These are phyloP conservation scores for Nowickia ferox DNA, from an alignment of 2,888 invertebrate species.

Conservation along the genomic window DNA sequence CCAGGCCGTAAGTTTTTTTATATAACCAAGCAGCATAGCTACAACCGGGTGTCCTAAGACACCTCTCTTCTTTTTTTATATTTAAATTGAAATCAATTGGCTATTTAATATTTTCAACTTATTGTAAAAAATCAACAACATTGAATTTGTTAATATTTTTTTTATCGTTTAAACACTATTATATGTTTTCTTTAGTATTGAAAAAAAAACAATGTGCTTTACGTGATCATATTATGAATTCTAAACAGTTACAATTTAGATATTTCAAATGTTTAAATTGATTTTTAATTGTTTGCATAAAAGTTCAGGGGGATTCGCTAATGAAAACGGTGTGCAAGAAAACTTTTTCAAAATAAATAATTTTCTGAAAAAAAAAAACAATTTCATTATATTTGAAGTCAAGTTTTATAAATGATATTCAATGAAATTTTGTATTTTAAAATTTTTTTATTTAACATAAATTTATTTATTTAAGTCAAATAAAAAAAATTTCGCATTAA, in stretches of 20 bases:
- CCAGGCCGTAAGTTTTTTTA: no score
- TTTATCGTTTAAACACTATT: conserved; percentile 6
- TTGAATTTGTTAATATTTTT: conserved; percentile 26
- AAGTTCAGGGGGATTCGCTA: conserved; percentile 34
- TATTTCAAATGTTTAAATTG: conserved; percentile 15
- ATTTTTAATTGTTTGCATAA: conserved; percentile 32
- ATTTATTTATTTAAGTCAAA: no score
- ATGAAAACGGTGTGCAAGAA: neutral
- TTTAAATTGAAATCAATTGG: neutral
- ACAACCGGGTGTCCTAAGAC: no score
- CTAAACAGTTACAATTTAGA: conserved; percentile 26
- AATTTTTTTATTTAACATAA: no score
- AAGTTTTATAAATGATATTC: no score
- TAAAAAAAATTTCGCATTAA: no score
- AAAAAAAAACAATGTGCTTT: conserved; percentile 10
- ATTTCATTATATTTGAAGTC: no score
- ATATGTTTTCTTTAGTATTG: conserved; percentile 7
- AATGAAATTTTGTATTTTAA: no score
- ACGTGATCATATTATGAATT: conserved; percentile 65
- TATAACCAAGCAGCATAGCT: no score
- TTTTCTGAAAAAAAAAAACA: no score
- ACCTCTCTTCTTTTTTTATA: no score
- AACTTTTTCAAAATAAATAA: no score
- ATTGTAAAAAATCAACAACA: conserved; percentile 11
- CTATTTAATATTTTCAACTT: conserved; percentile 5